Evolutionary conservation across 2,113 vertebrate species (phyloP).

Genomic region (Aspiorhynchus laticeps): DNA sequence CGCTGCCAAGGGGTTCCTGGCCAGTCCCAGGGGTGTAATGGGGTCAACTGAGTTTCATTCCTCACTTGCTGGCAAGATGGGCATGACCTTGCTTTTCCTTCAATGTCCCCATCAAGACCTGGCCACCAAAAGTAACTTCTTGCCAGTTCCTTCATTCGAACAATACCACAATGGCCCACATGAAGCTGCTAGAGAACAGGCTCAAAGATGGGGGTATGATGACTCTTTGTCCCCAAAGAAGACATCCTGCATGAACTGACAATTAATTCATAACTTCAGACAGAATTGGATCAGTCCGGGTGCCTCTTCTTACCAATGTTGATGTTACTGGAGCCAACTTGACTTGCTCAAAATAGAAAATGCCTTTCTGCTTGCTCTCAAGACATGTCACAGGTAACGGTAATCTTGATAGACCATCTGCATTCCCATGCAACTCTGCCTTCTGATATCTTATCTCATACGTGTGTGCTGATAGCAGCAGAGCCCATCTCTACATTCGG

Average conservation of each 20-base stretch:
- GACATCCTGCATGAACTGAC: not conserved
- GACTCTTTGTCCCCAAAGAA: not conserved
- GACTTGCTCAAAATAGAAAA: too few relatives aligned
- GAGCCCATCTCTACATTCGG: too few relatives aligned
- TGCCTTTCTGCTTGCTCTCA: too few relatives aligned
- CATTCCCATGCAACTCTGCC: too few relatives aligned
- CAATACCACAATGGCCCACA: constrained; percentile 40
- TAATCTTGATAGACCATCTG: too few relatives aligned
- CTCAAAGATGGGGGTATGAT: constrained; percentile 16
- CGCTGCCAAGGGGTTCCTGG: not conserved
- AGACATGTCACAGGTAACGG: too few relatives aligned
- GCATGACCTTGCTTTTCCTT: constrained; percentile 16
- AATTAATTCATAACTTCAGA: not conserved
- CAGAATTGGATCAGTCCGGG: not conserved
- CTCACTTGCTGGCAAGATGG: constrained; percentile 30
- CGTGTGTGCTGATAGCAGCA: too few relatives aligned
- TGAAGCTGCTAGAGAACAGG: constrained; percentile 39
- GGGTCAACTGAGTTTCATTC: constrained; percentile 15
- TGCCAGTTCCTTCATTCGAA: constrained; percentile 45
- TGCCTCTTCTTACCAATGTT: too few relatives aligned
- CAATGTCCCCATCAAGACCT: constrained; percentile 13
- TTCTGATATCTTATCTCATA: too few relatives aligned
- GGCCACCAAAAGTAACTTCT: constrained; percentile 51
- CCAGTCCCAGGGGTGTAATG: constrained; percentile 24
- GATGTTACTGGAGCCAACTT: too few relatives aligned